phyloP scores from a whole-genome alignment of 2,888 invertebrate species.

The Synergus itoensis region DNA sequence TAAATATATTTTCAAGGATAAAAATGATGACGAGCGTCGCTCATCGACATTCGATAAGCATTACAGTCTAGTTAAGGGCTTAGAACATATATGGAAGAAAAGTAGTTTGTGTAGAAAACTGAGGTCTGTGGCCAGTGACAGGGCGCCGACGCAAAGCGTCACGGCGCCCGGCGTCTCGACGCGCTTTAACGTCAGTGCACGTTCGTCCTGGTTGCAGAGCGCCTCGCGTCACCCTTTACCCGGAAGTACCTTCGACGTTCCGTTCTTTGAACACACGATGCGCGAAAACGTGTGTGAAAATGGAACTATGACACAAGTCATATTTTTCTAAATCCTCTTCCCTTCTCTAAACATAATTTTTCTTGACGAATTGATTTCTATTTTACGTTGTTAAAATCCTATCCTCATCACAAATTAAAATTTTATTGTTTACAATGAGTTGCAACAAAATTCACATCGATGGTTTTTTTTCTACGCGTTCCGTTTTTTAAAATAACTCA shows the following conservation, averaged over 20 bases:
- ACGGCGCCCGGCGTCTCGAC: constrained; percentile 53
- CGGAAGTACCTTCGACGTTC: constrained; percentile 30
- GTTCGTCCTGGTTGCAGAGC: constrained; percentile 61
- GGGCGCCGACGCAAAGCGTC: constrained; percentile 57
- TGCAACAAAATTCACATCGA: background rate
- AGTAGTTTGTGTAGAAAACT: constrained; percentile 50
- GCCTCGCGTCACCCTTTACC: constrained; percentile 46
- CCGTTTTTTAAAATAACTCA: background rate
- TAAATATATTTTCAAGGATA: background rate
- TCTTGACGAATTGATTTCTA: background rate
- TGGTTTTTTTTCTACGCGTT: background rate
- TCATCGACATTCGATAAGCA: constrained; percentile 48
- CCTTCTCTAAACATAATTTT: background rate
- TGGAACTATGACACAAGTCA: constrained; percentile 21
- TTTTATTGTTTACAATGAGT: no score
- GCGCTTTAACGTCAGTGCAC: constrained; percentile 63
- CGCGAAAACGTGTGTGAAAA: constrained; percentile 50
- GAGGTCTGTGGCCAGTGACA: constrained; percentile 47
- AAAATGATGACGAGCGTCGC: constrained; percentile 12
- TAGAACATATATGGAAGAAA: constrained; percentile 42
- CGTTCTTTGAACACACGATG: constrained; percentile 44
- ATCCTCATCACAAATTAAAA: background rate
- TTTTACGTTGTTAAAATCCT: background rate
- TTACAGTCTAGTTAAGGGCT: constrained; percentile 45
- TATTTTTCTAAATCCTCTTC: constrained; percentile 4